These are phyloP conservation scores for Encarsia formosa DNA, from an alignment of 2,888 invertebrate genomes.

Conservation along the genomic window DNA sequence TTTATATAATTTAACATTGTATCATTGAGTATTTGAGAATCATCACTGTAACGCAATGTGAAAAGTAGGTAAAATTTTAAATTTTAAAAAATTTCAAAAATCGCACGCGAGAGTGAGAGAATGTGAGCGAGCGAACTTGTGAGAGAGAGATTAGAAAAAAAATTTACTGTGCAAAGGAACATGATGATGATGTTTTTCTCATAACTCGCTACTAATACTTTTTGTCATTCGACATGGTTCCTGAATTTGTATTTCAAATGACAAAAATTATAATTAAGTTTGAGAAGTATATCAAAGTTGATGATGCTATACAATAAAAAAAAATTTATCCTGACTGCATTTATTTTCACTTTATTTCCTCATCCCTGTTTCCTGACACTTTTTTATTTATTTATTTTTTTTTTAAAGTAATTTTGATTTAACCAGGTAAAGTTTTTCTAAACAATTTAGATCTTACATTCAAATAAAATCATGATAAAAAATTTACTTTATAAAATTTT, in stretches of 20 bases:
- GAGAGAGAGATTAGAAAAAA: slow-evolving; percentile 19
- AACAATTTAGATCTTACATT: background rate
- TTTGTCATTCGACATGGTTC: slow-evolving; percentile 27
- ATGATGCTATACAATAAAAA: slow-evolving; percentile 27
- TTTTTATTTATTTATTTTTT: background rate
- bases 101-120: slow-evolving; percentile 6
- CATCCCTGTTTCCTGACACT: background rate
- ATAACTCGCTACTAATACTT: slow-evolving; percentile 20
- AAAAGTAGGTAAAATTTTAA: too few species aligned
- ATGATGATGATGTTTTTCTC: slow-evolving; percentile 16
- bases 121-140: slow-evolving; percentile 2
- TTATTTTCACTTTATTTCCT: background rate
- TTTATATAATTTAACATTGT: too few species aligned
- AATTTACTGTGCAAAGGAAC: slow-evolving; percentile 9
- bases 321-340: slow-evolving; percentile 21
- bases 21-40: too few species aligned
- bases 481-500: background rate
- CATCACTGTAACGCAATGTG: too few species aligned
- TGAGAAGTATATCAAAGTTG: slow-evolving; percentile 29
- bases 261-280: slow-evolving; percentile 28
- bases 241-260: slow-evolving; percentile 28
- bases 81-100: background rate
- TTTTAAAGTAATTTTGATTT: too few species aligned
- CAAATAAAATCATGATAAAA: background rate
- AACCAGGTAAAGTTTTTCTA: too few species aligned